Evolutionary conservation across 2,113 vertebrate species (phyloP).

Genomic region (Cygnus atratus): DNA sequence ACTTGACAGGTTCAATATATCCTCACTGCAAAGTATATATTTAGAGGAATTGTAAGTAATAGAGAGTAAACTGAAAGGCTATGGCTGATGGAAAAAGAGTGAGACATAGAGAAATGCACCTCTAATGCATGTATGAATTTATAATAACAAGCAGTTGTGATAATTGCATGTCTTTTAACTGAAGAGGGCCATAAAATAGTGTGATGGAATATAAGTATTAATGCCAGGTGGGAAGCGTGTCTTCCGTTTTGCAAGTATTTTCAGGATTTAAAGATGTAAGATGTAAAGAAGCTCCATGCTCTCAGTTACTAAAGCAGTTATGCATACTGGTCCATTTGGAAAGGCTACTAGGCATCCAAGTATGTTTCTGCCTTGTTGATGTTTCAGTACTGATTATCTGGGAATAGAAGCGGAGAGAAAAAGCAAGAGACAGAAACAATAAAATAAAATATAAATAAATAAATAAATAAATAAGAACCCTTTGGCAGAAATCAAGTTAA

Average conservation of each 20-base stretch:
- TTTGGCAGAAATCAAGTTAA: neutral
- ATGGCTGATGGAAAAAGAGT: neutral
- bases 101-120: neutral
- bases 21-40: slow-evolving; percentile 22
- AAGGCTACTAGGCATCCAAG: neutral
- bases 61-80: slow-evolving; percentile 38
- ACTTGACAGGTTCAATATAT: slow-evolving; percentile 70
- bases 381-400: neutral
- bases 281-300: neutral
- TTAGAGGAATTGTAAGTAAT: slow-evolving; percentile 18
- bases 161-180: slow-evolving; percentile 53
- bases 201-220: neutral
- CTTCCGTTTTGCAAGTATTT: neutral
- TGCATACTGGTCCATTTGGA: neutral
- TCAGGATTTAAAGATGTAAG: neutral
- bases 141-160: slow-evolving; percentile 40
- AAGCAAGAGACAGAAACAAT: neutral
- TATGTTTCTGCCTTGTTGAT: neutral
- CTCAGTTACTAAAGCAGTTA: neutral
- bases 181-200: slow-evolving; percentile 43
- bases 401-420: neutral
- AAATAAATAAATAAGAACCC: neutral
- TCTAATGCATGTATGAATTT: slow-evolving; percentile 6
- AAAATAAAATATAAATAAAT: accelerated
- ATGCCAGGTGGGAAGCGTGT: slow-evolving; percentile 7